Evolutionary conservation across 2,797 vertebrate species (phyloP).

Genomic region (Dallia pectoralis): DNA sequence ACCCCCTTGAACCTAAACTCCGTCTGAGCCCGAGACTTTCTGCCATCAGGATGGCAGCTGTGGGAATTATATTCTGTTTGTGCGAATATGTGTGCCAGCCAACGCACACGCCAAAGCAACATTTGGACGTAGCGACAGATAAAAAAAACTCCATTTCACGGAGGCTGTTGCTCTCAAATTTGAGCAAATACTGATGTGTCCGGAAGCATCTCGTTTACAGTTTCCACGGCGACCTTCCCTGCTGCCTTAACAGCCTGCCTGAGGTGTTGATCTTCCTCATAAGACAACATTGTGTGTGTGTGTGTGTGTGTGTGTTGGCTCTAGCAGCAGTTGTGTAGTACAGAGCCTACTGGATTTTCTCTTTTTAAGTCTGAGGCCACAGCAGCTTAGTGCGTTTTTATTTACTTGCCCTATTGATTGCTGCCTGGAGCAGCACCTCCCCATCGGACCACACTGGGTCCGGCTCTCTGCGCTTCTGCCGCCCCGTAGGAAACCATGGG

Average conservation of each 20-base stretch:
- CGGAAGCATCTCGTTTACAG: background rate
- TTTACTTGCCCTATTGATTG: conserved; percentile 75
- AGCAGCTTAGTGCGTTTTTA: conserved; percentile 74
- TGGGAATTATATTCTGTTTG: conserved; percentile 7
- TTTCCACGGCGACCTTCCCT: background rate
- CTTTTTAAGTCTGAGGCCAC: conserved; percentile 72
- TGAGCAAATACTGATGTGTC: background rate
- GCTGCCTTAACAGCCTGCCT: background rate
- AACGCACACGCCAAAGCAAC: background rate
- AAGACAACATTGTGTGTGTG: conserved; percentile 42
- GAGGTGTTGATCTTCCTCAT: background rate
- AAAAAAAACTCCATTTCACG: background rate
- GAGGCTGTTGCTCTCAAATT: background rate
- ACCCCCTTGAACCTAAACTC: conserved; percentile 54
- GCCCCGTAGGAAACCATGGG: conserved; percentile 40
- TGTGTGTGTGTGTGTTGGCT: conserved; percentile 20
- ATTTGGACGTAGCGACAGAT: background rate
- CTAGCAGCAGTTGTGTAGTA: conserved; percentile 55
- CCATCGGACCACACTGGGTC: conserved; percentile 41
- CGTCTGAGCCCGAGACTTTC: conserved; percentile 49
- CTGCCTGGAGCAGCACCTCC: conserved; percentile 68
- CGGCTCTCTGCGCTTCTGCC: conserved; percentile 38
- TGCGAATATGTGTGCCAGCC: background rate
- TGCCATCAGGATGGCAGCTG: conserved; percentile 37
- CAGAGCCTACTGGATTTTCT: conserved; percentile 62